Conservation (phyloP, 2,113 vertebrate species). For the Sebastes fasciatus region DNA sequence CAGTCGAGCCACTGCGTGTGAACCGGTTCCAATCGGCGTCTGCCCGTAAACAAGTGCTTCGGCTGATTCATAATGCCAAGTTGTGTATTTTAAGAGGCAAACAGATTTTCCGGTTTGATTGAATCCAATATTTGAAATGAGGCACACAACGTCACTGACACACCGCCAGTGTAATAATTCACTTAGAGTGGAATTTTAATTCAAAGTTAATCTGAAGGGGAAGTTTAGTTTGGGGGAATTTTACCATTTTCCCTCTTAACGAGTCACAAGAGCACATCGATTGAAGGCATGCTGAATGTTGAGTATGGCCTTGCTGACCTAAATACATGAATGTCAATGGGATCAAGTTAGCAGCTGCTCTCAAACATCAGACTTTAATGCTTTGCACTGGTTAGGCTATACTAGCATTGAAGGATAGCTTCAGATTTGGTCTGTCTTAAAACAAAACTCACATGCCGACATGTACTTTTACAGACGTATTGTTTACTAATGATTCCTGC, state of each 20-base stretch:
- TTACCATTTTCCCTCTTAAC: not conserved
- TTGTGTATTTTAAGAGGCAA: constrained; percentile 48
- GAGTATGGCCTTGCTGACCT: constrained; percentile 31
- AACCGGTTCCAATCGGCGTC: constrained; percentile 51
- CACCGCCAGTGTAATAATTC: constrained; percentile 20
- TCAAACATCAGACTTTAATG: constrained; percentile 32
- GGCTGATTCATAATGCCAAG: constrained; percentile 46
- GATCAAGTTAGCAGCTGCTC: constrained; percentile 52
- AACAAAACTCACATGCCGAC: constrained; percentile 1
- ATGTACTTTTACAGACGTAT: not conserved
- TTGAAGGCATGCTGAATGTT: not conserved
- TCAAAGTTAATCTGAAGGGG: constrained; percentile 32
- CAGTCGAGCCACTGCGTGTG: constrained; percentile 35
- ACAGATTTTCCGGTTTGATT: constrained; percentile 44
- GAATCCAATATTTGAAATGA: constrained; percentile 47
- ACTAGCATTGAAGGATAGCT: not conserved
- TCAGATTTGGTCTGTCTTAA: not conserved
- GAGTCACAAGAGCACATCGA: constrained; percentile 10
- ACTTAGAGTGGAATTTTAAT: constrained; percentile 22
- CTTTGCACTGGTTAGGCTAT: not conserved
- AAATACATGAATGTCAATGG: constrained; percentile 47
- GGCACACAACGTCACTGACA: constrained; percentile 37
- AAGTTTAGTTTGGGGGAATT: not conserved
- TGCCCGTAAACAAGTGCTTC: constrained; percentile 36
- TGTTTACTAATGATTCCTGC: not conserved